These are phyloP conservation scores for Sarotherodon lohbergeri DNA, from an alignment of 2,113 vertebrate genomes.

Conservation along the genomic window DNA sequence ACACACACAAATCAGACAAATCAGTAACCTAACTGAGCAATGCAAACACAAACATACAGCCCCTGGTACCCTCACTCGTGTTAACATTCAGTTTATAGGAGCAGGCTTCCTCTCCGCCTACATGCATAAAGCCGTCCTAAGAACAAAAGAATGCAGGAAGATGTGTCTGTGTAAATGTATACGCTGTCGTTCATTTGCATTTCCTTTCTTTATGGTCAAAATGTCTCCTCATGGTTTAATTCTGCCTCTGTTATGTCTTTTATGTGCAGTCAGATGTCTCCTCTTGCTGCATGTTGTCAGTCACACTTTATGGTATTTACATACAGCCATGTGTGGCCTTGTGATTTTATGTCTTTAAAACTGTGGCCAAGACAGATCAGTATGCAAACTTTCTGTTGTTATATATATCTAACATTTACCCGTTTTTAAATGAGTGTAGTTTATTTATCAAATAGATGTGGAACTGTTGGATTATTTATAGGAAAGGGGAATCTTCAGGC, in stretches of 20 bases:
- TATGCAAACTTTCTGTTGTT: background rate
- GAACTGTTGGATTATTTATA: background rate
- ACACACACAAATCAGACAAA: slow-evolving; percentile 19
- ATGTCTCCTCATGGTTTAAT: background rate
- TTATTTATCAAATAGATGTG: background rate
- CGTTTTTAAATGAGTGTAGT: background rate
- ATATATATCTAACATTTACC: background rate
- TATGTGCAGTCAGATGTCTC: background rate
- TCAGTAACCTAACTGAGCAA: slow-evolving; percentile 12
- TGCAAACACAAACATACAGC: slow-evolving; percentile 20
- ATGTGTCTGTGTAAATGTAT: background rate
- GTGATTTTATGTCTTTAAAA: background rate
- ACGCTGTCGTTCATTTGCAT: background rate
- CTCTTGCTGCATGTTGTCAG: background rate
- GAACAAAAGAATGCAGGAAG: background rate
- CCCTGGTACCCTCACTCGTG: slow-evolving; percentile 5
- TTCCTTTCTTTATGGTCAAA: background rate
- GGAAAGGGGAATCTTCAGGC: background rate
- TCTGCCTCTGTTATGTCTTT: background rate
- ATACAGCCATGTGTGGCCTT: background rate
- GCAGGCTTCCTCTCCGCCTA: slow-evolving; percentile 26
- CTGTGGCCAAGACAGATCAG: background rate
- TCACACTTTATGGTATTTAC: background rate
- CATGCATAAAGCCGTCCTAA: background rate
- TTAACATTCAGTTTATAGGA: slow-evolving; percentile 21